Percentiles rank a stretch among this genome's conserved stretches.
Evolutionary conservation across 2,888 invertebrate genomes (phyloP).

Genomic region (Hyles lineata): DNA sequence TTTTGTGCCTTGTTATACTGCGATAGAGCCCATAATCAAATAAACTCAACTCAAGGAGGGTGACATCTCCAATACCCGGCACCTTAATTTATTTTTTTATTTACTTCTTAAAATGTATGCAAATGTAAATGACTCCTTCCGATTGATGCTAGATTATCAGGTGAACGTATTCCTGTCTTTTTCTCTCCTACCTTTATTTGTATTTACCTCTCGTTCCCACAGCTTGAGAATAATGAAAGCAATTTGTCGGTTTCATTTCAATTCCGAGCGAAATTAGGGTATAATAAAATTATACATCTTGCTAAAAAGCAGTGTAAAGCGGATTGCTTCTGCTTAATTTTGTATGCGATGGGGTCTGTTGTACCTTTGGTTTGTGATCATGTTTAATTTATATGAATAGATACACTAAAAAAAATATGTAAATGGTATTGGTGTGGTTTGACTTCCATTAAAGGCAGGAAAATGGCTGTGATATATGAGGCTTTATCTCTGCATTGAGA

Average conservation of each 20-base stretch:
- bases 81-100: slow-evolving; percentile 55
- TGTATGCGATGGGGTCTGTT: slow-evolving; percentile 57
- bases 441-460: too few relatives aligned
- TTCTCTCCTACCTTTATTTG: slow-evolving; percentile 36
- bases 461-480: too few relatives aligned
- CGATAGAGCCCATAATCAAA: slow-evolving; percentile 39
- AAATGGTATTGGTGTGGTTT: too few relatives aligned
- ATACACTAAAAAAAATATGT: not conserved
- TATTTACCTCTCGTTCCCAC: slow-evolving; percentile 27
- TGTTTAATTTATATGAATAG: not conserved
- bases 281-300: slow-evolving; percentile 81
- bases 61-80: slow-evolving; percentile 41
- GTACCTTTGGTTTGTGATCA: slow-evolving; percentile 60
- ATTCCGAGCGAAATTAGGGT: slow-evolving; percentile 61
- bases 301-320: slow-evolving; percentile 60
- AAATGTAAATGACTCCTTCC: slow-evolving; percentile 47
- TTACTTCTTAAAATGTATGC: slow-evolving; percentile 58
- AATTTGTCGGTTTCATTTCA: slow-evolving; percentile 59
- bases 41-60: slow-evolving; percentile 42
- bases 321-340: slow-evolving; percentile 65
- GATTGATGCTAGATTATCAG: slow-evolving; percentile 55
- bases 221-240: slow-evolving; percentile 47
- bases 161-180: slow-evolving; percentile 38
- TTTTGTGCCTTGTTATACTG: slow-evolving; percentile 27
- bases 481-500: too few relatives aligned